These are phyloP conservation scores for Marisa cornuarietis DNA, from an alignment of 1,140 invertebrate genomes.

Conservation along the genomic window DNA sequence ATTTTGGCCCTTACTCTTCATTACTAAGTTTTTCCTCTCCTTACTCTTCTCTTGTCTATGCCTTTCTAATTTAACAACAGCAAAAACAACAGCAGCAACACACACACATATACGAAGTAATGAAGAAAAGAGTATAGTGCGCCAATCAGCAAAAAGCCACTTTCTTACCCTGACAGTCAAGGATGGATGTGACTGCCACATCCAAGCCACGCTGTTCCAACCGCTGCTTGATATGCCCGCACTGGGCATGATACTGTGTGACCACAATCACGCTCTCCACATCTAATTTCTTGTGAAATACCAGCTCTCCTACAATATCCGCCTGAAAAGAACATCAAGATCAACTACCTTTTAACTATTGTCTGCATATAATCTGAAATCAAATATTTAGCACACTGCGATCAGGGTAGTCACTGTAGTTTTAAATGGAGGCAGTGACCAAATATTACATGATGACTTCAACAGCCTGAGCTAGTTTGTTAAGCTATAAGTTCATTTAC, in stretches of 20 bases:
- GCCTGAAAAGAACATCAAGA: constrained; percentile 28
- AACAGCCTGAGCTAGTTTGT: no score
- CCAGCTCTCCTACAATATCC: constrained; percentile 29
- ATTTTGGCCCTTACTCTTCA: background rate
- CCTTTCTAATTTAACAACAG: background rate
- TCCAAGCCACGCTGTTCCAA: constrained; percentile 13
- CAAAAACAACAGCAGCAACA: background rate
- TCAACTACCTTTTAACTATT: no score
- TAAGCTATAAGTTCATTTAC: no score
- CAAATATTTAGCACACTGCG: no score
- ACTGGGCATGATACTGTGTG: constrained; percentile 39
- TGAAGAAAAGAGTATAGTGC: background rate
- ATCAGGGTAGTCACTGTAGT: no score
- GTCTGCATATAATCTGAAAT: no score
- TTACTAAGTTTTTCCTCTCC: background rate
- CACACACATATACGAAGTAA: background rate
- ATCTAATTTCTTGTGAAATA: constrained; percentile 26
- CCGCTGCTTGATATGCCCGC: constrained; percentile 29
- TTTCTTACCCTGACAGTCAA: constrained; percentile 13
- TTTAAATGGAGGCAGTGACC: no score
- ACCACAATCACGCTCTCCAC: constrained; percentile 38
- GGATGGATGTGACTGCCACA: background rate
- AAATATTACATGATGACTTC: no score
- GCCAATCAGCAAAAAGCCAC: no score
- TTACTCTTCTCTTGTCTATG: no score